Conservation (phyloP, 2,888 invertebrate genomes). For the Eupeodes latifasciatus region DNA sequence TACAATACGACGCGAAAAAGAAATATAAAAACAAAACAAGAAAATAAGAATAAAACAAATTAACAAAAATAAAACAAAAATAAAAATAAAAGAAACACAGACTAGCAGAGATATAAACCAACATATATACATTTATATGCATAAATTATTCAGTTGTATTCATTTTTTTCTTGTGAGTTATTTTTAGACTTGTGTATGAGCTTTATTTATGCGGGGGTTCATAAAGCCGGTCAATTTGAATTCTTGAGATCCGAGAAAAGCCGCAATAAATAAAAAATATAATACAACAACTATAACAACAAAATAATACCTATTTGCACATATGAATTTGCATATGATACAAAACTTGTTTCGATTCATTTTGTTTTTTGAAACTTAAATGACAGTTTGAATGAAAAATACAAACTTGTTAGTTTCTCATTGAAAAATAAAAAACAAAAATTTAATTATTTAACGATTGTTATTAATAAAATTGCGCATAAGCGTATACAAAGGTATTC, state of each 20-base stretch:
- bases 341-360: too few relatives aligned
- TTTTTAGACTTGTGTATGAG: slow-evolving; percentile 64
- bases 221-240: slow-evolving; percentile 44
- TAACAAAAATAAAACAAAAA: not conserved
- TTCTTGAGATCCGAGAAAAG: slow-evolving; percentile 31
- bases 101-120: too few relatives aligned
- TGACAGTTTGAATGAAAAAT: not conserved
- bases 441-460: too few relatives aligned
- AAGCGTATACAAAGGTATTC: too few relatives aligned
- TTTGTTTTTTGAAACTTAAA: not conserved
- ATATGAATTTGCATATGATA: too few relatives aligned
- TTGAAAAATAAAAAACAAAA: not conserved
- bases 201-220: slow-evolving; percentile 32
- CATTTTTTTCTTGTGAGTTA: slow-evolving; percentile 31
- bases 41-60: slow-evolving; percentile 40
- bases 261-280: not conserved
- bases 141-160: slow-evolving; percentile 30
- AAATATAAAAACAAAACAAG: slow-evolving; percentile 50
- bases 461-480: too few relatives aligned
- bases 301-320: not conserved
- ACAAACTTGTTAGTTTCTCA: not conserved
- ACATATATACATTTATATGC: slow-evolving; percentile 2
- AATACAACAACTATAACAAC: not conserved
- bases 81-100: not conserved
- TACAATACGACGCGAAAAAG: not conserved